Base-by-base conservation (phyloP, 1,140 invertebrate species). In the Drosophila virilis region DNA sequence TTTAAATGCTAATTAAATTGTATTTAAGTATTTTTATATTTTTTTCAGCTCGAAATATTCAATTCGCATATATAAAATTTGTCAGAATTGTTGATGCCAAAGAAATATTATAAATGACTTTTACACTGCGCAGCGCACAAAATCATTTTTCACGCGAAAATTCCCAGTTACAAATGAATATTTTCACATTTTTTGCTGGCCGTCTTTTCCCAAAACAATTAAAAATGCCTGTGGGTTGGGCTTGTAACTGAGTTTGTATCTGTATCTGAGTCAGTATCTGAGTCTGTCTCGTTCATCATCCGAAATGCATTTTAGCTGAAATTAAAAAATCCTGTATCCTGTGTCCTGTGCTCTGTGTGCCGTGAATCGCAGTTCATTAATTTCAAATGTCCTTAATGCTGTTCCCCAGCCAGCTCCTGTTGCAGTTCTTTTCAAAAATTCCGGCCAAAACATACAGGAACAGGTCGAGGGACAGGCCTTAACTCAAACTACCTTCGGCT, bases 1-100 rank as follows among this genome's bases (percentile, higher is more conserved):
- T 88, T 88, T 77, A 88, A 88, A 90, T 88, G 84, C 35, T 90
- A 90, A 88, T 86, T 86, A 86, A 86, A 86, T 88, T 83, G 82
- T 86, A 61, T 86, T 85, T 85, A 76, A 32, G 58, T 33, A 68
- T 85, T 85, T 80, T 70, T 61, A 65, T 43, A 40, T 61, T 7
- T 40, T 40, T 67, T 28, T 17, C 33, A 32, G 6, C 33, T 52
- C n/a, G 22, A 28, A 28, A 28, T 28, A 28, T 28, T 28, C 22
- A 10, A 33, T 28, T 45, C 32, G 22, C 48, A 55, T 70, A 51
- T 70, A 71, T 70, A 22, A 54, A 38, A 54, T 35, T 67, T 59
- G 73, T 59, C n/a, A 32, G 42, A 35, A 64, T 68, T 61, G 35
- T n/a, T 37, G 28, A 32, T 38, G 58, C n/a, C 43, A 8, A 59